phyloP scores from a whole-genome alignment of 2,797 vertebrate species.

The Falco peregrinus region DNA sequence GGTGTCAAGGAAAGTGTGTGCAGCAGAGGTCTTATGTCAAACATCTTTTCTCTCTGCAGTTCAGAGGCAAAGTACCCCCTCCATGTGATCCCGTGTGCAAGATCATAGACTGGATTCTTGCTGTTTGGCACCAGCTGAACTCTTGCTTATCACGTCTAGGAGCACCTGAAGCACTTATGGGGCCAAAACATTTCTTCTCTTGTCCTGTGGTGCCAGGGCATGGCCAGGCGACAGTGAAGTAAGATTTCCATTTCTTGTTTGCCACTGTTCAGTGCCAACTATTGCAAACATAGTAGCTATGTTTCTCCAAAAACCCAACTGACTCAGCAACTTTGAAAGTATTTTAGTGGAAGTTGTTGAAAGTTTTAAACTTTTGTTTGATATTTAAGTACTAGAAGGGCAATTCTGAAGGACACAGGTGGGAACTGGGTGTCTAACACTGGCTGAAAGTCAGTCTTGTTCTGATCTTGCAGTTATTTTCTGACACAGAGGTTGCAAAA shows the following conservation, averaged over 20 bases:
- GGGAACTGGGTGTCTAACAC: background rate
- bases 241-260: constrained; percentile 53
- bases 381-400: background rate
- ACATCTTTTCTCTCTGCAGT: constrained; percentile 69
- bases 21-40: background rate
- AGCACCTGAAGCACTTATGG: constrained; percentile 89
- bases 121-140: constrained; percentile 93
- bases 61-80: constrained; percentile 78
- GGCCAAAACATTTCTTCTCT: constrained; percentile 90
- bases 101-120: constrained; percentile 85
- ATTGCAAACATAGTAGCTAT: background rate
- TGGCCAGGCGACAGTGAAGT: constrained; percentile 85
- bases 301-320: background rate
- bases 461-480: background rate
- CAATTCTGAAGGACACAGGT: background rate
- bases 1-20: background rate
- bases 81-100: constrained; percentile 81
- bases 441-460: background rate
- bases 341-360: background rate
- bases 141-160: constrained; percentile 90
- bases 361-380: background rate
- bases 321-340: background rate
- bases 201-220: constrained; percentile 87
- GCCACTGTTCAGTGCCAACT: background rate
- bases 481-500: background rate